Base-by-base conservation (phyloP, 2,888 invertebrate species). In the Matsumyia berberina region DNA sequence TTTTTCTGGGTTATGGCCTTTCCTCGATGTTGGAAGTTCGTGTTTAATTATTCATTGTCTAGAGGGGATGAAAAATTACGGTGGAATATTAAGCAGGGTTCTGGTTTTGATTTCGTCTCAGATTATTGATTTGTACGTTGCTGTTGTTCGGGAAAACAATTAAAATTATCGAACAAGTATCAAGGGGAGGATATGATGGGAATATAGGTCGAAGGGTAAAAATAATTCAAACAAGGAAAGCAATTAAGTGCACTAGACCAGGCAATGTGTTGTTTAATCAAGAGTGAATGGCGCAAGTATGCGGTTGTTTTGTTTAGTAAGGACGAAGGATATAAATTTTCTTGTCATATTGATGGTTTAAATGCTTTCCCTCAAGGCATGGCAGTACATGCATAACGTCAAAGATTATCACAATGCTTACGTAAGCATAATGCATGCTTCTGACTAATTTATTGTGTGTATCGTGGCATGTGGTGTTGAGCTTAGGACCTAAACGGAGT, bases 151-250 rank as follows among this genome's bases (percentile, higher is more conserved):
- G 69, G 83, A 79, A 83, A 83, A 73, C 78, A 83, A 83, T 83
- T 83, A 73, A 78, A 60, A 82, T 60, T 76, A 83, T 74, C 69
- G 83, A 78, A 77, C 58, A 9, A 17, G 19, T n/a, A 42, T 29
- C 11, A 46, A 35, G 17, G 39, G 57, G 58, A 58, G 57, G 19
- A 60, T 44, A 31, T 49, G n/a, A 58, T 37, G 60, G 39, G 55
- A 78, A 79, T 83, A 37, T 83, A 83, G 83, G 83, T 83, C 83
- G 83, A 83, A 57, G 79, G 83, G 73, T 73, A 67, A 57, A 62
- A 62, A 53, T 69, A 69, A 46, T 55, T 17, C 62, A 49, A 66
- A 82, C 64, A 82, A 70, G 66, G 7, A 67, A 42, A 69, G 57
- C 79, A 79, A 83, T 83, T 79, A 83, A 83, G 55, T 74, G 69